Percentiles rank a stretch among this genome's conserved stretches.
Evolutionary conservation across 2,888 invertebrate genomes (phyloP).

Genomic region (Phania funesta): DNA sequence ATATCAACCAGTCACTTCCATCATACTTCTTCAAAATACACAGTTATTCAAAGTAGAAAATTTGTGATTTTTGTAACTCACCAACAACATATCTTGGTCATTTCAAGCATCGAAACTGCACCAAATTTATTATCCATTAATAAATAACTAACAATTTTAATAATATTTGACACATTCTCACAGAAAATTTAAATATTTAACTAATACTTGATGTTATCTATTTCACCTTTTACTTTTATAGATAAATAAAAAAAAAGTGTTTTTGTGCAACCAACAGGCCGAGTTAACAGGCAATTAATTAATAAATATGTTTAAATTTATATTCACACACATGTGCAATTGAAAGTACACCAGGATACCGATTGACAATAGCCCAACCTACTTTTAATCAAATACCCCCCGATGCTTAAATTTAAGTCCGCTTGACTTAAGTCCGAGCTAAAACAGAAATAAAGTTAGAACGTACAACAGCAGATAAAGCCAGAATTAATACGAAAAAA

Average conservation of each 20-base stretch:
- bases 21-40: too few species aligned
- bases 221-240: conserved; percentile 49
- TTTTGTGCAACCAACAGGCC: conserved; percentile 15
- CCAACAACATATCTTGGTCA: too few species aligned
- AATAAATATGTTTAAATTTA: conserved; percentile 7
- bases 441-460: background rate
- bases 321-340: conserved; percentile 36
- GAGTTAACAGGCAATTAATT: conserved; percentile 42
- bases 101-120: too few species aligned
- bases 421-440: background rate
- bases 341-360: conserved; percentile 38
- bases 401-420: conserved; percentile 23
- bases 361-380: conserved; percentile 44
- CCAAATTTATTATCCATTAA: too few species aligned
- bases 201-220: too few species aligned
- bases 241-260: conserved; percentile 51
- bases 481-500: background rate
- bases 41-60: too few species aligned
- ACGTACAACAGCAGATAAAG: conserved; percentile 28
- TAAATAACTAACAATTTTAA: background rate
- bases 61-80: too few species aligned
- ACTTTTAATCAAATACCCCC: conserved; percentile 27
- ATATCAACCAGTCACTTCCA: too few species aligned
- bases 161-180: too few species aligned
- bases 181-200: too few species aligned